Percentiles rank a stretch among this genome's conserved stretches.
These are phyloP conservation scores for Protobothrops mucrosquamatus DNA, from an alignment of 2,113 vertebrate species.

Conservation along the genomic window DNA sequence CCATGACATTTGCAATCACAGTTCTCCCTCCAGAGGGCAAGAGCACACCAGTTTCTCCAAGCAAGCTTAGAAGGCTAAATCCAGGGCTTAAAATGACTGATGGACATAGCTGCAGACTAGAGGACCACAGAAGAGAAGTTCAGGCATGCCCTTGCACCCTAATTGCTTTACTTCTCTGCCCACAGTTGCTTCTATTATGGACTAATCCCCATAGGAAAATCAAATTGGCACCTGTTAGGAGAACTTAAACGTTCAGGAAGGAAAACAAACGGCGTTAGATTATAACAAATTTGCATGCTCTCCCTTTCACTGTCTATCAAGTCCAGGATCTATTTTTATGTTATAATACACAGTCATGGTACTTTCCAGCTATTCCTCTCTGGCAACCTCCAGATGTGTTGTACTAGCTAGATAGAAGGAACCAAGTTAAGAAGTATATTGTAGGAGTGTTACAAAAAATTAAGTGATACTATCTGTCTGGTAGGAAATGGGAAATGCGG, in stretches of 20 bases:
- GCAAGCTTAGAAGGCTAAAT: constrained; percentile 57
- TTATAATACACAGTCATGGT: not conserved
- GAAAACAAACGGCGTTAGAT: constrained; percentile 64
- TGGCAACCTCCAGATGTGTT: not conserved
- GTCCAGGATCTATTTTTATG: constrained; percentile 48
- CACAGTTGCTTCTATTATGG: constrained; percentile 65
- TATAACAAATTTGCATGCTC: constrained; percentile 37
- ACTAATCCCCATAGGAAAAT: constrained; percentile 69
- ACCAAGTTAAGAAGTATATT: not conserved
- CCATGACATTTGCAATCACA: constrained; percentile 55
- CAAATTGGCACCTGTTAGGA: constrained; percentile 74
- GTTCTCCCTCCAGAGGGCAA: constrained; percentile 45
- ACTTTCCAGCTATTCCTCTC: not conserved
- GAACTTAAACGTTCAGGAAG: constrained; percentile 69
- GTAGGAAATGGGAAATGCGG: not conserved
- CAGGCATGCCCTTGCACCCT: constrained; percentile 56
- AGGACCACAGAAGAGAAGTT: constrained; percentile 31
- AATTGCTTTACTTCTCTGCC: constrained; percentile 69
- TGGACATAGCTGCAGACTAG: constrained; percentile 56
- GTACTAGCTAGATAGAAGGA: not conserved
- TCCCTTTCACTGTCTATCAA: not conserved
- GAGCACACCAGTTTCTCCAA: constrained; percentile 47
- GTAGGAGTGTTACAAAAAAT: not conserved
- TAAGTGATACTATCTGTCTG: not conserved
- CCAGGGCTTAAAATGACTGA: constrained; percentile 62